Evolutionary conservation across 1,140 invertebrate genomes (phyloP), one percentile per base, ranked within the genome.

Genomic region (Brachionus manjavacas): DNA sequence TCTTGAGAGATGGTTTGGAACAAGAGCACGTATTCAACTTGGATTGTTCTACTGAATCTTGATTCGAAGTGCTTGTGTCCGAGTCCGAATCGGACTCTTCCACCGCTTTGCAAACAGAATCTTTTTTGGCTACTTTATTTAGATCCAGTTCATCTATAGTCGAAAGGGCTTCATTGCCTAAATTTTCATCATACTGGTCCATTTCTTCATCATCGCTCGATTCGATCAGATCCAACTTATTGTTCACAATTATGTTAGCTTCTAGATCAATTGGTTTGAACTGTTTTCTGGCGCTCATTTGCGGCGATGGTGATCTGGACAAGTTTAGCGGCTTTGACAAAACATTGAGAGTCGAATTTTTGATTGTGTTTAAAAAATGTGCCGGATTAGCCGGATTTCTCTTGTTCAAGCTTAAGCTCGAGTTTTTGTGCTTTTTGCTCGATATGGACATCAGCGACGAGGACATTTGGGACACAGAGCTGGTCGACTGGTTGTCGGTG

Each of bases 361-460:
- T 76, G 46, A 76, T 76, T 14, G 72, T 25, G 11, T 11, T 46
- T 28, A 76, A 23, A 43, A 76, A 52, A 46, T 76, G 41, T 20
- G 68, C n/a, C 6, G 68, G 31, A 72, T 39, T 39, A 0, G 68
- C 16, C 31, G 31, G 31, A 39, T n/a, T 68, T 68, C 49, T 76
- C 25, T 76, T 76, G 25, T 49, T 76, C 3, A 76, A 14, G 25
- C 25, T 76, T 25, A 76, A n/a, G 49, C 72, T 76, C 2, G 72
- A 76, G 28, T 76, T 76, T 76, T 76, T 76, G 28, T 46, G 46
- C 41, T 49, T 76, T 76, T 76, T 76, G 28, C 25, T 76, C 23
- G 72, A 76, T 76, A 76, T 76, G 11, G 72, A 76, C 23, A 76
- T 43, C 41, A 76, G n/a, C 2, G 72, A 76, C 23, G 72, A 76